Base-by-base conservation (phyloP, 2,888 invertebrate species). In the Mythimna vitellina region DNA sequence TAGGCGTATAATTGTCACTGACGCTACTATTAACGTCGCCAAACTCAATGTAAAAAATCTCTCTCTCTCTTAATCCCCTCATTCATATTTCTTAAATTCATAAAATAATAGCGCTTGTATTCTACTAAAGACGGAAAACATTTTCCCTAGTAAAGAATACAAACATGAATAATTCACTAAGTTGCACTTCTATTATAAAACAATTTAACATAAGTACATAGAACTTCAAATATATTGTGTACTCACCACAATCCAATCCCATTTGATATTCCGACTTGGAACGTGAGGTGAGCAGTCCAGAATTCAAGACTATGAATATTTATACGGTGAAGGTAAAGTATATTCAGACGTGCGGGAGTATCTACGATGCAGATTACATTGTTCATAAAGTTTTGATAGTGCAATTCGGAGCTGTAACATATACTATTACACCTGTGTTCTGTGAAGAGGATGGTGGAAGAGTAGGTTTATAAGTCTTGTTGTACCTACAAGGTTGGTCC, bases 261-360 rank as follows among this genome's bases (percentile, higher is more conserved):
- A 85, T 84, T 85, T 85, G 68, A 76, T 83, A 84, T 84, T 83
- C 75, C 78, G 74, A 73, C 64, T 78, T 62, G 68, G 65, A 74
- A 76, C 78, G 81, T 85, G 81, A 83, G 83, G 78, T 84, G 76
- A 73, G 63, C 71, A 85, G 81, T 76, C 75, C 86, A 83, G 81
- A 81, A 83, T 75, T 81, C 81, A 78, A 83, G 76, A 71, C 72
- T 76, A 83, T 84, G 86, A 85, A 84, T 84, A 84, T 84, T 84
- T 84, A 83, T 73, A 65, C 57, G 58, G 56, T 80, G 22, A 62
- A 62, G 66, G 69, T 80, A 68, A 76, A 73, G 71, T 75, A 80
- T 75, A 70, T 72, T 73, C 77, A 76, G 70, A 66, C 68, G 70
- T 69, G 29, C 64, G 38, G 32, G 63, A 73, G 79, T 65, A 74